Evolutionary conservation across 2,888 invertebrate genomes (phyloP), one percentile per base, ranked within the genome.

Genomic region (Ophion costatus): DNA sequence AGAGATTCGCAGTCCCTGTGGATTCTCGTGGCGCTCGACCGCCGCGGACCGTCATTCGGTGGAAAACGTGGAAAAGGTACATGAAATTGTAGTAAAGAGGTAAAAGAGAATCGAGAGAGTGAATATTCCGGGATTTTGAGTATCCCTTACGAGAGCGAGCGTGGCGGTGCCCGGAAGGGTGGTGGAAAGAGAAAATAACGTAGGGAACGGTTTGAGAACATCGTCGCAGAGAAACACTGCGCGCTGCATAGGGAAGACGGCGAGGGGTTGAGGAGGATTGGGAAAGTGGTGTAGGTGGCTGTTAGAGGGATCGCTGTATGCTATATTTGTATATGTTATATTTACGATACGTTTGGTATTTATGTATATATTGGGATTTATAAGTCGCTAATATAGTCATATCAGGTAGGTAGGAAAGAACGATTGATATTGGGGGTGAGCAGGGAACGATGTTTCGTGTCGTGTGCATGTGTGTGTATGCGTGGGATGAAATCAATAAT

Each of bases 401-500:
- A 75, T 80, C 70, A 71, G 80, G 80, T 67, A 29, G 45, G 45
- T 45, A 76, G 70, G 59, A 67, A 77, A 81, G 76, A 79, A 77
- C 71, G 82, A 33, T 79, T 79, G 70, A 59, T 81, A 71, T 67
- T 73, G 73, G 71, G 80, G 74, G 70, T 82, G 76, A 79, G 82
- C 74, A 79, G 84, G 73, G 81, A 80, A 71, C 75, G 75, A 85
- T 83, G 74, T 59, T 74, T 82, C 69, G 75, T 82, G 74, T 74
- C 76, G 73, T 20, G 45, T 71, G 66, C n/a, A 24, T 87, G 63
- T 63, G 22, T 87, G 84, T 84, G 59, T 59, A 38, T 87, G 85
- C 85, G 89, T 85, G 89, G 88, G 89, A 89, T 89, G 90, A 91
- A 91, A 92, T 92, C 92, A 92, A 92, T 92, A 92, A 91, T 89